phyloP scores from a whole-genome alignment of 2,113 vertebrate species.

The Dipodomys stephensi region DNA sequence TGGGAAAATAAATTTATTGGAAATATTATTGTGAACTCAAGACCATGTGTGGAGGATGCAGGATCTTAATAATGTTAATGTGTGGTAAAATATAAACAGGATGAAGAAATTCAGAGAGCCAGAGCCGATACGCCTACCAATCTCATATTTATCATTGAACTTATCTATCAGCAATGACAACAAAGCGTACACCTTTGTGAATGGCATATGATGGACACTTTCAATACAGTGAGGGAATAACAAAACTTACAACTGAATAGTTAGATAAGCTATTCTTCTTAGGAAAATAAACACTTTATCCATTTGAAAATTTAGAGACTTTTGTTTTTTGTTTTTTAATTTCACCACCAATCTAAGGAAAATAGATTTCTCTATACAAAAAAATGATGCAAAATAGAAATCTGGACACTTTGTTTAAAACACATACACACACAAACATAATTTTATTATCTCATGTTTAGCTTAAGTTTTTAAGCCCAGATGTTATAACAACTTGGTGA shows the following conservation, averaged over 20 bases:
- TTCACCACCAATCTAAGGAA: background rate
- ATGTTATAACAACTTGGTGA: background rate
- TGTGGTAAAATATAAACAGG: background rate
- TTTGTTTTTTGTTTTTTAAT: no score
- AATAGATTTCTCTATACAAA: background rate
- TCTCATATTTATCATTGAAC: background rate
- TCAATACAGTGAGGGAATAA: background rate
- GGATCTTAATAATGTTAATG: background rate
- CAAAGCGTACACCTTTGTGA: background rate
- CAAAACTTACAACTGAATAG: constrained; percentile 22
- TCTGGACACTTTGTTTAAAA: background rate
- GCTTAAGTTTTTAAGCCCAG: background rate
- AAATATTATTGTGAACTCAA: constrained; percentile 10
- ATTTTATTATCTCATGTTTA: constrained; percentile 38
- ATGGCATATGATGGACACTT: background rate
- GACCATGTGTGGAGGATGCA: background rate
- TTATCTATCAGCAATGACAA: background rate
- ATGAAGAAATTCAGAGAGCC: constrained; percentile 1
- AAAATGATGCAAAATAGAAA: background rate
- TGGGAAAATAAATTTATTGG: background rate
- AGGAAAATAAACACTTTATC: background rate
- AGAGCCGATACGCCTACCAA: background rate
- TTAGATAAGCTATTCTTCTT: constrained; percentile 5
- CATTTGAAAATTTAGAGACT: background rate
- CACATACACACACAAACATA: background rate